phyloP scores from a whole-genome alignment of 2,797 vertebrate species.

The Liparis tanakae region DNA sequence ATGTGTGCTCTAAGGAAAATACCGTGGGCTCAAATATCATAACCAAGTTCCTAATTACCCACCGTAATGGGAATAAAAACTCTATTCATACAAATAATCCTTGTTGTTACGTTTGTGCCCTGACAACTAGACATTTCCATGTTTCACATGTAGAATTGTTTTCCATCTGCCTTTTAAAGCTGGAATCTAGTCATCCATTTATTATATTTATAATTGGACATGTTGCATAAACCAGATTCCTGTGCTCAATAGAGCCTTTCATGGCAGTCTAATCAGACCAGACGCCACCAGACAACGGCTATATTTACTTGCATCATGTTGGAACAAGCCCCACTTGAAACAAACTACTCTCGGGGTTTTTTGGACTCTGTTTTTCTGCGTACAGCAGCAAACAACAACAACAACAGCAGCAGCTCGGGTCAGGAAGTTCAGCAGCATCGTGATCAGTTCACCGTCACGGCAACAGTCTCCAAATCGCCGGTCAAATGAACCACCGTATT shows the following conservation, averaged over 20 bases:
- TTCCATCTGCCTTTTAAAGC: constrained; percentile 62
- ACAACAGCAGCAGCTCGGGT: constrained; percentile 61
- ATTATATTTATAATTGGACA: constrained; percentile 71
- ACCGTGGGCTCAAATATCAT: no score
- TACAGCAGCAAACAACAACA: constrained; percentile 70
- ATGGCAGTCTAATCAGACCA: constrained; percentile 66
- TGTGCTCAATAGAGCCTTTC: constrained; percentile 76
- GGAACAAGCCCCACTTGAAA: constrained; percentile 74
- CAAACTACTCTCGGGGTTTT: constrained; percentile 65
- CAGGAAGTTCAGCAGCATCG: constrained; percentile 56
- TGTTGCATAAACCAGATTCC: constrained; percentile 78
- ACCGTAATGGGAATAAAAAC: constrained; percentile 17
- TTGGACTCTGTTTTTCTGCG: constrained; percentile 65
- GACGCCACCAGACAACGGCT: constrained; percentile 70
- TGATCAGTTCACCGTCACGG: constrained; percentile 56
- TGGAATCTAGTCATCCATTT: constrained; percentile 66
- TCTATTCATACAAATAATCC: constrained; percentile 2
- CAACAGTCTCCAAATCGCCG: constrained; percentile 27
- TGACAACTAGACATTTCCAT: constrained; percentile 20
- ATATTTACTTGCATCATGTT: constrained; percentile 77
- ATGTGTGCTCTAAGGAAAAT: constrained; percentile 48
- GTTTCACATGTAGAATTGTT: constrained; percentile 41
- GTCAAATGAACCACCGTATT: constrained; percentile 56
- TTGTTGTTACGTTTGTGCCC: not conserved
- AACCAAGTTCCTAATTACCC: not conserved